A percentile compares a stretch with the other conserved stretches of the same genome.
phyloP scores from a whole-genome alignment of 2,113 vertebrate species.

The Elephas maximus region DNA sequence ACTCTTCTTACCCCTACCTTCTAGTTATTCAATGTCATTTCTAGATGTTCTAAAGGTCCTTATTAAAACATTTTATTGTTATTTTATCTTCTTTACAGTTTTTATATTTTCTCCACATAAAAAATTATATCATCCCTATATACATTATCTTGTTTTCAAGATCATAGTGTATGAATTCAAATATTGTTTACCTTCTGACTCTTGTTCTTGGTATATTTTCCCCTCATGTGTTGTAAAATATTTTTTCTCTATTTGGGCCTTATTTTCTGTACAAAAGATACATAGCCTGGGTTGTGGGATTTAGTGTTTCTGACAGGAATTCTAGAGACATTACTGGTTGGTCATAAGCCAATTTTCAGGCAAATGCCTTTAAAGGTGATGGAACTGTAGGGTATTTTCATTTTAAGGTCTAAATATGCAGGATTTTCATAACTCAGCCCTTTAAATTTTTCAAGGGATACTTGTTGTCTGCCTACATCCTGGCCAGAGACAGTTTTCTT shows the following conservation, averaged over 20 bases:
- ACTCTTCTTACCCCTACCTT: neutral
- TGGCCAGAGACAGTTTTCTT: neutral
- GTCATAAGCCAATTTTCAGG: neutral
- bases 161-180: constrained; percentile 9
- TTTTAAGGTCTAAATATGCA: neutral
- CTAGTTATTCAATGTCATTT: neutral
- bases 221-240: neutral
- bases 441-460: neutral
- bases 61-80: constrained; percentile 1
- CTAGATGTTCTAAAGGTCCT: neutral
- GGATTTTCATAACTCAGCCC: neutral
- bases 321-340: neutral
- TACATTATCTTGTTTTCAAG: neutral
- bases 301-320: neutral
- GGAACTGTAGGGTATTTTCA: neutral
- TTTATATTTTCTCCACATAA: neutral
- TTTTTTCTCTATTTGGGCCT: neutral
- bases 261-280: neutral
- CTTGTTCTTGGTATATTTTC: neutral
- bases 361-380: neutral
- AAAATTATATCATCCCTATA: neutral
- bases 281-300: neutral
- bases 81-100: neutral
- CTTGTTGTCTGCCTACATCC: neutral
- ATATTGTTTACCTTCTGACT: neutral